These are phyloP conservation scores for Rotaria socialis DNA, from an alignment of 2,888 invertebrate species.

Conservation along the genomic window DNA sequence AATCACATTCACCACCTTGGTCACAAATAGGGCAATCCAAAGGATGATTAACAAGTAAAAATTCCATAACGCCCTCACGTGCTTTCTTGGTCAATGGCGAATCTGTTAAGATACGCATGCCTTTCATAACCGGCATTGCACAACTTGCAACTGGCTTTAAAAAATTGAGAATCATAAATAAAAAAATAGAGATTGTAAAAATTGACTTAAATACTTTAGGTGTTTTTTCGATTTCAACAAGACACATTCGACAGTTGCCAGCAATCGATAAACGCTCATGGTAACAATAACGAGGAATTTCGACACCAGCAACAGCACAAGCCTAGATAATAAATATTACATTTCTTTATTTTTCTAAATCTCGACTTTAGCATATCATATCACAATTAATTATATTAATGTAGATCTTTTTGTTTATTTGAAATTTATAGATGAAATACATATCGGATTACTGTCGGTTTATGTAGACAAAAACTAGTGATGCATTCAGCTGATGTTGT, in stretches of 20 bases:
- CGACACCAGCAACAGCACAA: conserved; percentile 86
- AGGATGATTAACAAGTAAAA: conserved; percentile 93
- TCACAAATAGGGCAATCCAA: conserved; percentile 99
- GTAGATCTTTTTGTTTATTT: too few species aligned
- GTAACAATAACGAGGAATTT: conserved; percentile 97
- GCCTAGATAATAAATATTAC: conserved; percentile 67
- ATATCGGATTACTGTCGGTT: too few species aligned
- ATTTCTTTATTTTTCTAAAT: too few species aligned
- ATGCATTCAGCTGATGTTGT: too few species aligned
- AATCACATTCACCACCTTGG: conserved; percentile 71
- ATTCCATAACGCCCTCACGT: conserved; percentile 88
- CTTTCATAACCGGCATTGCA: conserved; percentile 99
- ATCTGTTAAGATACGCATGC: conserved; percentile 92
- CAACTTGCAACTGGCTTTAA: conserved; percentile 86
- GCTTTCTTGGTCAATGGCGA: conserved; percentile 82
- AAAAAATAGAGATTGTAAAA: background rate
- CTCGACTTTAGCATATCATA: too few species aligned
- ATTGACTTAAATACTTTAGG: conserved; percentile 67
- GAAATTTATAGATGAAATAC: too few species aligned
- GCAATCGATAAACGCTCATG: conserved; percentile 96
- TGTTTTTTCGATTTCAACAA: conserved; percentile 97
- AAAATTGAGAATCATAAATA: background rate
- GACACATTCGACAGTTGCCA: conserved; percentile 91
- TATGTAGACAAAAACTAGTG: too few species aligned
- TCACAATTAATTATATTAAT: too few species aligned